Base-by-base conservation (phyloP, 2,797 vertebrate species). In the Lutjanus argentimaculatus region DNA sequence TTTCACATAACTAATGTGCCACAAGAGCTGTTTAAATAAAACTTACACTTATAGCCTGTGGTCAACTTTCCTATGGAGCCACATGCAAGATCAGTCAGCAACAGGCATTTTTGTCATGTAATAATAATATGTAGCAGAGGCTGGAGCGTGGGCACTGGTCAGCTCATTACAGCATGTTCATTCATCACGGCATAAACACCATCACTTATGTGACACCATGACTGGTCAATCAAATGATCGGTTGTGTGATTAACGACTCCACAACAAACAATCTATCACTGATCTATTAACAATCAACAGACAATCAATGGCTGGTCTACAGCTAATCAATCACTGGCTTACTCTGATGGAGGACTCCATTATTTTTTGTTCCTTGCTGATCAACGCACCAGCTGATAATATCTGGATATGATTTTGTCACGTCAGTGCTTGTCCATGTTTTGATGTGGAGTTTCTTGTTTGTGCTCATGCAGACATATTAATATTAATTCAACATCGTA, bases 271-370 rank as follows among this genome's bases (percentile, higher is more conserved):
- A 78, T 89, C 69, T 74, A 76, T 90, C 64, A 77, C 51, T 74
- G 74, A 89, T 89, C 73, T 87, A 84, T 79, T 79, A 78, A 71
- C 63, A 74, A 85, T 91, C 72, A 88, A 78, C 77, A 64, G 36
- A n/a, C 67, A 75, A 82, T 90, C 81, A 52, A 86, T 87, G 63
- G 42, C 17, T 66, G 57, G 10, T 67, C 58, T 58, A 22, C 75
- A 80, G 71, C 63, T 67, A 48, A 78, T 89, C 76, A 68, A 42
- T 88, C 65, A 64, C 30, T 30, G 4, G 17, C 30, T 52, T 42
- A 42, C 56, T 66, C 65, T 72, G 63, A 67, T 43, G n/a, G 25
- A 51, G n/a, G 55, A 58, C 53, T 36, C 22, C 8, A 8, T n/a
- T 10, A 8, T 56, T 19, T 22, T 55, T 58, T 43, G 8, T 63